phyloP scores from a whole-genome alignment of 2,113 vertebrate genomes.

The Sturnus vulgaris region DNA sequence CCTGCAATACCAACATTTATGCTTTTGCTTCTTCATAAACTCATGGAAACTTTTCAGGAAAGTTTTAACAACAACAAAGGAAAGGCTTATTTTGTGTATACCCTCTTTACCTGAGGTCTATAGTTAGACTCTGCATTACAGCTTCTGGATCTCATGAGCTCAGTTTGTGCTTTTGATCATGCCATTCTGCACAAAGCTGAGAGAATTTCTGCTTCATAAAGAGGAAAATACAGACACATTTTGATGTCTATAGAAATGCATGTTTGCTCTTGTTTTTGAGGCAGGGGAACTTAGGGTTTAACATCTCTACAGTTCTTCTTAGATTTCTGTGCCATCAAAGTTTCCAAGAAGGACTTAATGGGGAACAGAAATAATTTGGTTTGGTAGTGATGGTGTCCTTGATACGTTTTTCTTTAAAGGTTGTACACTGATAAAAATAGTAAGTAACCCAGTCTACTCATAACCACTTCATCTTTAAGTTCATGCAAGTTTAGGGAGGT shows the following conservation, averaged over 20 bases:
- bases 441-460: slow-evolving; percentile 18
- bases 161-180: slow-evolving; percentile 57
- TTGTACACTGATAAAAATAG: slow-evolving; percentile 39
- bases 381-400: slow-evolving; percentile 10
- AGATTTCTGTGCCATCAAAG: slow-evolving; percentile 39
- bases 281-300: slow-evolving; percentile 43
- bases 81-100: slow-evolving; percentile 44
- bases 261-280: slow-evolving; percentile 62
- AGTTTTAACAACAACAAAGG: slow-evolving; percentile 40
- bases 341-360: slow-evolving; percentile 33
- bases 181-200: slow-evolving; percentile 43
- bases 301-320: slow-evolving; percentile 6
- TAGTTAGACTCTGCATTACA: slow-evolving; percentile 12
- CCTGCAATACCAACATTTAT: neutral
- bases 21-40: neutral
- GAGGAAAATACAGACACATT: slow-evolving; percentile 44
- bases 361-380: slow-evolving; percentile 55
- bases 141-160: neutral
- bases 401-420: neutral
- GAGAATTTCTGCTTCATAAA: slow-evolving; percentile 49
- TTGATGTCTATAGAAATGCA: slow-evolving; percentile 55
- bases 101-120: slow-evolving; percentile 29
- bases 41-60: neutral
- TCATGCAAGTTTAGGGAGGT: slow-evolving; percentile 58
- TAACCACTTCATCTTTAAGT: slow-evolving; percentile 60